Evolutionary conservation across 2,797 vertebrate species (phyloP).

Genomic region (Serranus cabrilla): DNA sequence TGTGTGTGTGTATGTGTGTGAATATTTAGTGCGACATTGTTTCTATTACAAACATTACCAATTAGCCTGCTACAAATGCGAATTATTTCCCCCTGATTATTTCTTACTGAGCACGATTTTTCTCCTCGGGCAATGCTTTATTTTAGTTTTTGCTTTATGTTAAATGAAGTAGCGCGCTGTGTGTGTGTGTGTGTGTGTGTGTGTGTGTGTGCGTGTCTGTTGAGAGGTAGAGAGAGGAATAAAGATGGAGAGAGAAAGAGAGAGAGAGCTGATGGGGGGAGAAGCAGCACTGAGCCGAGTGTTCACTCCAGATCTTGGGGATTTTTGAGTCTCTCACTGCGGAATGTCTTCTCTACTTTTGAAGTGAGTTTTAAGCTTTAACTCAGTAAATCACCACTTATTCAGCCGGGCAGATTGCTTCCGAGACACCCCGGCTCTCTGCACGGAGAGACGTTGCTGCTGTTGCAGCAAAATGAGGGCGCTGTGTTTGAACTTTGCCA

Average conservation of each 20-base stretch:
- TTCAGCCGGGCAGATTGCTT: not conserved
- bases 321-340: slow-evolving; percentile 55
- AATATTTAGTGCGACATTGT: not conserved
- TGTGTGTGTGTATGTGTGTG: slow-evolving; percentile 12
- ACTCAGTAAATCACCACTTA: slow-evolving; percentile 33
- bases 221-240: slow-evolving; percentile 2
- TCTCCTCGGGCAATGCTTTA: slow-evolving; percentile 3
- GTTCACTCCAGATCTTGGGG: slow-evolving; percentile 56
- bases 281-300: slow-evolving; percentile 27
- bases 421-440: slow-evolving; percentile 2
- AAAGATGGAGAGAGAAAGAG: not conserved
- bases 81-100: slow-evolving; percentile 17
- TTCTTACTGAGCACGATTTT: slow-evolving; percentile 3
- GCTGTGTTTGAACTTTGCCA: slow-evolving; percentile 77
- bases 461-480: slow-evolving; percentile 67
- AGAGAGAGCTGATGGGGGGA: not conserved
- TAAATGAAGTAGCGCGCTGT: not conserved
- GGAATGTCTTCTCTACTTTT: slow-evolving; percentile 51
- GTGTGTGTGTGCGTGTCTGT: slow-evolving; percentile 3
- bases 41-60: not conserved
- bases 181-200: not conserved
- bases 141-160: slow-evolving; percentile 9
- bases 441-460: slow-evolving; percentile 51
- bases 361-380: slow-evolving; percentile 47
- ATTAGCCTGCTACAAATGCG: slow-evolving; percentile 19